A percentile compares a stretch with the other conserved stretches of the same genome.
Evolutionary conservation across 2,113 vertebrate species (phyloP).

Genomic region (Pampusana beccarii): DNA sequence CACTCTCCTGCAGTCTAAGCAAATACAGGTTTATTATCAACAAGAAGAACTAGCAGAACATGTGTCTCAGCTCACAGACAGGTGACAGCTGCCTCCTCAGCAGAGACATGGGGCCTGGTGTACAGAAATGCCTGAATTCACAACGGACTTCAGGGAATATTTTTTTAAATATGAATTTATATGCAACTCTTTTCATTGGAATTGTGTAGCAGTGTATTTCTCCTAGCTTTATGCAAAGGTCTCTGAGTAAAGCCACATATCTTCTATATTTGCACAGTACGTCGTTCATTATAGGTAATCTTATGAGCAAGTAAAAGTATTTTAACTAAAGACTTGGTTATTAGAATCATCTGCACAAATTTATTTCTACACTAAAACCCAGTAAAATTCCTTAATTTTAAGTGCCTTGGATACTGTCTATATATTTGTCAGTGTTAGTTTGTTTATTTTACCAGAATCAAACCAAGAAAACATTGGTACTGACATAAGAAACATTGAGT

Average conservation of each 20-base stretch:
- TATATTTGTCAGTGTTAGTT: background rate
- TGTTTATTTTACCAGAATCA: background rate
- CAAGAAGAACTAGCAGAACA: background rate
- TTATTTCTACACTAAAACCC: background rate
- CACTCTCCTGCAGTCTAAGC: background rate
- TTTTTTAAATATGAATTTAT: background rate
- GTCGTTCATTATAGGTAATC: background rate
- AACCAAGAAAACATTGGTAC: background rate
- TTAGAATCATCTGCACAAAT: background rate
- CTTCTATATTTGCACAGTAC: background rate
- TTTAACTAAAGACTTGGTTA: background rate
- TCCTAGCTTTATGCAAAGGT: background rate
- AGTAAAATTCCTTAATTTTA: background rate
- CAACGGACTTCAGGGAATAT: background rate
- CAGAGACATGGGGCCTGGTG: background rate
- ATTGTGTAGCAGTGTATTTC: background rate
- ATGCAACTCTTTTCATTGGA: background rate
- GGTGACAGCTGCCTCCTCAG: background rate
- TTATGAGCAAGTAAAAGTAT: background rate
- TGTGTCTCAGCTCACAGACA: background rate
- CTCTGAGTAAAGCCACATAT: background rate
- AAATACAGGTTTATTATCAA: background rate
- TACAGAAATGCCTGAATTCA: background rate
- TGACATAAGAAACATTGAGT: background rate
- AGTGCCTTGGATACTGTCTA: background rate